Conservation (phyloP, 2,888 invertebrate species). For the Callyntrura guangdongensis region DNA sequence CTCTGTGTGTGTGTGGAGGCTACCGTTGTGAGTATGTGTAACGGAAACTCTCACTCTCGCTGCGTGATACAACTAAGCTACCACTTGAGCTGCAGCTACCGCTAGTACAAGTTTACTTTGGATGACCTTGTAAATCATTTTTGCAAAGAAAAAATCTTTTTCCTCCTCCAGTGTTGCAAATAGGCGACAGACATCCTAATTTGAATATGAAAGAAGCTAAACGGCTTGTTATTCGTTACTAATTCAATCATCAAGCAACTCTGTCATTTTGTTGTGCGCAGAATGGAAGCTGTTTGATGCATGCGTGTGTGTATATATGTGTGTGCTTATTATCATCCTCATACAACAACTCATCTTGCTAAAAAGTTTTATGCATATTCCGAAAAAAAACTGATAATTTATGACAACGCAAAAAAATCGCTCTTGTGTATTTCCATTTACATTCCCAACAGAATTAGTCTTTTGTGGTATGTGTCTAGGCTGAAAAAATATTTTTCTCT, state of each 20-base stretch:
- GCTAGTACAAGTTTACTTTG: not conserved
- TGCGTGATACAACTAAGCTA: not conserved
- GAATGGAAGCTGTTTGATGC: too few species aligned
- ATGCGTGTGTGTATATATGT: too few species aligned
- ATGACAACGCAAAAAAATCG: not conserved
- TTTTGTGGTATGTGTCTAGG: not conserved
- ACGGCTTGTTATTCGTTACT: conserved; percentile 29
- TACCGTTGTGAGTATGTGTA: not conserved
- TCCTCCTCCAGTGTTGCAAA: conserved; percentile 34
- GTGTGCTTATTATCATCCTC: not conserved
- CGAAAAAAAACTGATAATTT: conserved; percentile 5
- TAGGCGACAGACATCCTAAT: not conserved
- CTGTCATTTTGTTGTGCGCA: too few species aligned
- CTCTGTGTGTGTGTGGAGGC: too few species aligned
- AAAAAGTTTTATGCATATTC: not conserved
- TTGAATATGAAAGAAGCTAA: conserved; percentile 27
- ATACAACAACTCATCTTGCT: too few species aligned
- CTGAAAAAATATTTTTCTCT: too few species aligned
- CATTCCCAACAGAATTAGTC: not conserved
- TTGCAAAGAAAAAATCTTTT: not conserved
- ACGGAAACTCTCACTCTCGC: conserved; percentile 7
- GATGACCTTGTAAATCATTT: conserved; percentile 15
- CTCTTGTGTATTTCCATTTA: not conserved
- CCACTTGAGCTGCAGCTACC: too few species aligned
- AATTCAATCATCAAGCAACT: conserved; percentile 21